Evolutionary conservation across 2,113 vertebrate species (phyloP), one percentile per base, ranked within the genome.

Genomic region (Hypomesus transpacificus): DNA sequence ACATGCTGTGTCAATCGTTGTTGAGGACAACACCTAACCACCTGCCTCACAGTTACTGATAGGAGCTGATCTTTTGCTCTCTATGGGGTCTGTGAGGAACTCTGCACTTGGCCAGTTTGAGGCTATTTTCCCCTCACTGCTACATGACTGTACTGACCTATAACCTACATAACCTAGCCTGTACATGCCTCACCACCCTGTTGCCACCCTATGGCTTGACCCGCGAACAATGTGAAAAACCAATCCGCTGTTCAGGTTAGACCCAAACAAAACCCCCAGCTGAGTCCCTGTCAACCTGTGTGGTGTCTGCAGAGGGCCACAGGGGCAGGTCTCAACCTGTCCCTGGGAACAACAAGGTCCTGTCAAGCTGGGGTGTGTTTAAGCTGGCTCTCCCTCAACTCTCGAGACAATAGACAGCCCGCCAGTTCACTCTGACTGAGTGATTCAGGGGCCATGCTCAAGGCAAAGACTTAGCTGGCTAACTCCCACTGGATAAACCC

Each of bases 241-340:
- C 51, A 22, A 3, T 16, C 46, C 53, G 14, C 71, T 68, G 68
- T 73, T 75, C 22, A 71, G 34, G 71, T 73, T 14, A 46, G 39
- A 46, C 7, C 18, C 72, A 76, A 18, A 26, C 70, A 69, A 62
- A 71, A 75, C 71, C 75, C 74, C 34, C 63, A 64, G 50, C 8
- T 20, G 46, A 66, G 64, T 18, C 3, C 17, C 21, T 66, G 64
- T 16, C 64, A 66, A 65, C 46, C 21, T 51, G 2, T 51, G 39
- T 6, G n/a, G 3, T 18, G 28, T 63, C 60, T 22, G 51, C n/a
- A 65, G 34, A 65, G 31, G 39, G 39, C 18, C 31, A 65, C 18
- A 21, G 13, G 39, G 51, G 46, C 85, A 75, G 70, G 83, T 75
- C 31, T 4, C 74, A 73, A 66, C 85, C 22, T 80, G 80, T 59